These are phyloP conservation scores for Achroia grisella DNA, from an alignment of 1,140 invertebrate species.

Conservation along the genomic window DNA sequence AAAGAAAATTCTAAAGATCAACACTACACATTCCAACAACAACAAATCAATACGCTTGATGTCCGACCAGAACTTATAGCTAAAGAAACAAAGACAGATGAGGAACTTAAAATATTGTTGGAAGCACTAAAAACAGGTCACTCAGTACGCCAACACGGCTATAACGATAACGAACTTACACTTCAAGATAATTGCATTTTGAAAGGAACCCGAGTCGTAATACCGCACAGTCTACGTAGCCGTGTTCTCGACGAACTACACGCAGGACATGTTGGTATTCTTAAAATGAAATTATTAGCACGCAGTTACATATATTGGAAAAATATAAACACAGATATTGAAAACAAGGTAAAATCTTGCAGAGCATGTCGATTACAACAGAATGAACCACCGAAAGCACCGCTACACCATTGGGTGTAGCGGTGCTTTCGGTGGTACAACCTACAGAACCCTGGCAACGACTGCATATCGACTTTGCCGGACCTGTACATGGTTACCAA, in stretches of 20 bases:
- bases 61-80: background rate
- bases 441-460: background rate
- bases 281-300: constrained; percentile 68
- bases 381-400: background rate
- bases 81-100: background rate
- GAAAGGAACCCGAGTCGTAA: constrained; percentile 15
- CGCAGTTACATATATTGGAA: constrained; percentile 63
- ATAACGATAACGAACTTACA: too few relatives aligned
- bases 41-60: background rate
- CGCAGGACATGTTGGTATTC: constrained; percentile 55
- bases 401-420: constrained; percentile 2
- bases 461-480: constrained; percentile 4
- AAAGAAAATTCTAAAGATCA: background rate
- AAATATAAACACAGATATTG: constrained; percentile 60
- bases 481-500: background rate
- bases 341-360: constrained; percentile 10
- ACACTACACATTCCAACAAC: background rate
- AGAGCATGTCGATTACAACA: constrained; percentile 1
- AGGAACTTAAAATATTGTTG: background rate
- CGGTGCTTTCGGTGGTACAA: too few relatives aligned
- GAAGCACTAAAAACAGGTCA: constrained; percentile 26
- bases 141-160: too few relatives aligned
- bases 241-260: constrained; percentile 49
- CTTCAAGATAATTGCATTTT: constrained; percentile 5
- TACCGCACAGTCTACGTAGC: constrained; percentile 26